Evolutionary conservation across 2,113 vertebrate species (phyloP).

Genomic region (Nansenia antarctica): DNA sequence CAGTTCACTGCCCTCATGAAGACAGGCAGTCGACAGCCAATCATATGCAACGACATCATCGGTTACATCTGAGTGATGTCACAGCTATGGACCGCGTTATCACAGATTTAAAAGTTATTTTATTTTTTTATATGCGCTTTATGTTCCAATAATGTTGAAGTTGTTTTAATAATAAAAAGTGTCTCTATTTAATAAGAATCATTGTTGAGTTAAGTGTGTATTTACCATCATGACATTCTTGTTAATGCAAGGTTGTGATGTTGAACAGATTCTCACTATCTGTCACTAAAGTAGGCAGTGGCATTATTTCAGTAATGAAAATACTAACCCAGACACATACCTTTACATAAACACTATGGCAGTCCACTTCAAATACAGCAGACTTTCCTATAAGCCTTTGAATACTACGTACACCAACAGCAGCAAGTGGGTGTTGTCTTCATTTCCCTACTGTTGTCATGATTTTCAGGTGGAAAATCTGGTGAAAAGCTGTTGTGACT

Average conservation of each 20-base stretch:
- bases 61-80: slow-evolving; percentile 83
- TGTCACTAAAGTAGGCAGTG: too few species aligned
- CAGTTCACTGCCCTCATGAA: slow-evolving; percentile 89
- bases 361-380: too few species aligned
- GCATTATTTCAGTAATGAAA: too few species aligned
- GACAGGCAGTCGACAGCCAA: slow-evolving; percentile 93
- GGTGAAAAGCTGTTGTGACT: neutral
- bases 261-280: too few species aligned
- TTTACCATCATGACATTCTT: too few species aligned
- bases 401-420: too few species aligned
- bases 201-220: too few species aligned
- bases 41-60: slow-evolving; percentile 93
- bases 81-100: slow-evolving; percentile 4
- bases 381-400: too few species aligned
- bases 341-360: too few species aligned
- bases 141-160: slow-evolving; percentile 19
- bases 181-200: slow-evolving; percentile 38
- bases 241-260: too few species aligned
- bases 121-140: slow-evolving; percentile 28
- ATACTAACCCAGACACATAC: too few species aligned
- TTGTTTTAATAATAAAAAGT: slow-evolving; percentile 38
- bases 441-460: neutral
- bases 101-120: slow-evolving; percentile 8
- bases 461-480: neutral
- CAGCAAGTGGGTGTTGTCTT: too few species aligned